Evolutionary conservation across 2,797 vertebrate genomes (phyloP).

Genomic region (Danio aesculapii): DNA sequence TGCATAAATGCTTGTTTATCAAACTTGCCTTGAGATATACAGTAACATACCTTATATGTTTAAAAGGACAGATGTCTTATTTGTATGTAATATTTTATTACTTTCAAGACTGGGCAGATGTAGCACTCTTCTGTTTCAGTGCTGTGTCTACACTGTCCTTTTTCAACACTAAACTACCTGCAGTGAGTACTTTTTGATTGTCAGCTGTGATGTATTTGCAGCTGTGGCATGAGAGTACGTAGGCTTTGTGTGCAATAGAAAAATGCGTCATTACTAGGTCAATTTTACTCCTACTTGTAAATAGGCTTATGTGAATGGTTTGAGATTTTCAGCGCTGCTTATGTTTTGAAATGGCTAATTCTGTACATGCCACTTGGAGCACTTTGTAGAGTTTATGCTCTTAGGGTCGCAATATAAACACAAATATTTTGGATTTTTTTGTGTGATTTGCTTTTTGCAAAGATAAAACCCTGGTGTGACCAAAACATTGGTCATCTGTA

Average conservation of each 20-base stretch:
- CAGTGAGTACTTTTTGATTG: constrained; percentile 79
- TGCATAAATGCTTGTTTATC: constrained; percentile 23
- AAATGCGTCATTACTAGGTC: constrained; percentile 32
- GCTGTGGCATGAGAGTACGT: constrained; percentile 76
- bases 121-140: constrained; percentile 4
- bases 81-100: constrained; percentile 34
- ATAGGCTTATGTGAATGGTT: constrained; percentile 32
- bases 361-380: constrained; percentile 3
- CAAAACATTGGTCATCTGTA: not conserved
- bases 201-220: constrained; percentile 65
- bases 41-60: constrained; percentile 15
- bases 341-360: constrained; percentile 32
- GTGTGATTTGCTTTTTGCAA: constrained; percentile 15
- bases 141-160: constrained; percentile 13
- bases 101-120: constrained; percentile 18
- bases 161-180: constrained; percentile 36
- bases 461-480: not conserved
- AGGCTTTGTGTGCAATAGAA: constrained; percentile 17
- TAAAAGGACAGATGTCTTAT: constrained; percentile 17
- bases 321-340: constrained; percentile 18
- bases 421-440: constrained; percentile 23
- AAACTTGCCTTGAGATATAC: constrained; percentile 5
- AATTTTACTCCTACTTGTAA: constrained; percentile 36
- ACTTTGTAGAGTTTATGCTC: constrained; percentile 17
- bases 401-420: constrained; percentile 29